phyloP scores from a whole-genome alignment of 2,113 vertebrate species.

The Cyprinodon variegatus region DNA sequence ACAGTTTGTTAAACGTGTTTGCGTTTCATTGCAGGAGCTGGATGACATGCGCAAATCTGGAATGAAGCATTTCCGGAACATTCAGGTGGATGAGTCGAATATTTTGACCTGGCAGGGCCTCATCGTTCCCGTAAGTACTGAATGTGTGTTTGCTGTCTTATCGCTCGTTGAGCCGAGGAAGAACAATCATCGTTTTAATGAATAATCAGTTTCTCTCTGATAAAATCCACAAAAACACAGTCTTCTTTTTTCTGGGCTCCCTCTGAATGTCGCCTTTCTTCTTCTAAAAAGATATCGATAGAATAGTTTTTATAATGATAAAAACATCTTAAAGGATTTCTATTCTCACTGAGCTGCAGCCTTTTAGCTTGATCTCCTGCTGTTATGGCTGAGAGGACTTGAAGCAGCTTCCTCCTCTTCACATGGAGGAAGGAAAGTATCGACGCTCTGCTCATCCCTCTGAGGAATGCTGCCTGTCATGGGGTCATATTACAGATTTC shows the following conservation, averaged over 20 bases:
- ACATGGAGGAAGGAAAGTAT: neutral
- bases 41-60: conserved; percentile 92
- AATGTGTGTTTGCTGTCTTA: neutral
- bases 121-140: conserved; percentile 94
- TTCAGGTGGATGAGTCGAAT: conserved; percentile 95
- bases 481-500: neutral
- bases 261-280: too few species aligned
- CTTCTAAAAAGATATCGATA: too few species aligned
- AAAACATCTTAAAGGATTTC: too few species aligned
- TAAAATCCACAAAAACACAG: too few species aligned
- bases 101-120: conserved; percentile 97
- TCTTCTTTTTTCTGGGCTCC: too few species aligned
- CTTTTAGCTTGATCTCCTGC: too few species aligned
- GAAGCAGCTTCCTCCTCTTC: neutral
- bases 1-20: neutral
- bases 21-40: conserved; percentile 85
- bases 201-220: too few species aligned
- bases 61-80: conserved; percentile 93
- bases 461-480: neutral
- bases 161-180: too few species aligned
- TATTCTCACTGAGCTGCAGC: too few species aligned
- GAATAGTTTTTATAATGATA: too few species aligned
- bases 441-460: neutral
- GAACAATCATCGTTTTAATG: too few species aligned
- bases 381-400: too few species aligned